Evolutionary conservation across 1,140 invertebrate genomes (phyloP).

Genomic region (Ptiloglossa arizonensis): DNA sequence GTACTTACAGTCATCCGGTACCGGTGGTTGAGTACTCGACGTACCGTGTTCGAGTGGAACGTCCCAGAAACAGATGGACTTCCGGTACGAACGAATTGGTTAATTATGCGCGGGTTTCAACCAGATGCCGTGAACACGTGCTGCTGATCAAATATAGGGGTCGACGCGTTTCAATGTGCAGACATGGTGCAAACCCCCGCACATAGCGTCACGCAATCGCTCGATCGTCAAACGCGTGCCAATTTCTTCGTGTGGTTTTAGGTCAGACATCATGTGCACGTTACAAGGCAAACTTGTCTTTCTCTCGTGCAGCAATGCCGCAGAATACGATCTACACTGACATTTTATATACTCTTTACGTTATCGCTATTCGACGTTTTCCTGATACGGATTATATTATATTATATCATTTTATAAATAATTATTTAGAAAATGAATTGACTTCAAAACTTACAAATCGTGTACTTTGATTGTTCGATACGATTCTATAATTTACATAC

Average conservation of each 20-base stretch:
- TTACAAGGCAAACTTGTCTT: background rate
- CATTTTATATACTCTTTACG: no score
- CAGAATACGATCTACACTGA: no score
- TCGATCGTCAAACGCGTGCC: constrained; percentile 35
- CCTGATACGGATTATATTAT: no score
- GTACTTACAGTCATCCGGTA: constrained; percentile 13
- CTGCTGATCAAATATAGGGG: constrained; percentile 16
- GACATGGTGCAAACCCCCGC: constrained; percentile 12
- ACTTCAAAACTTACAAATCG: no score
- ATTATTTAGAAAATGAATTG: no score
- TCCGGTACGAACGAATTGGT: constrained; percentile 51
- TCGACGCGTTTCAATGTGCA: constrained; percentile 39
- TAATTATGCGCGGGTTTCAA: constrained; percentile 49
- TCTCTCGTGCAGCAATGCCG: background rate
- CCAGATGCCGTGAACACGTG: constrained; percentile 52
- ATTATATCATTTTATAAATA: no score
- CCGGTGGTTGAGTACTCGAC: constrained; percentile 17
- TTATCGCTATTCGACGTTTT: no score
- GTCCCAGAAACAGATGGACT: constrained; percentile 53
- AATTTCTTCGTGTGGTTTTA: constrained; percentile 34
- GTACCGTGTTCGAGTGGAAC: constrained; percentile 35
- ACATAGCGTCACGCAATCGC: constrained; percentile 36
- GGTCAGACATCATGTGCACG: background rate
- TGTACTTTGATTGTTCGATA: no score
- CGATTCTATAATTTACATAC: no score